Percentiles rank a stretch among this genome's conserved stretches.
Evolutionary conservation across 2,888 invertebrate species (phyloP).

Genomic region (Lasioglossum leucozonium): DNA sequence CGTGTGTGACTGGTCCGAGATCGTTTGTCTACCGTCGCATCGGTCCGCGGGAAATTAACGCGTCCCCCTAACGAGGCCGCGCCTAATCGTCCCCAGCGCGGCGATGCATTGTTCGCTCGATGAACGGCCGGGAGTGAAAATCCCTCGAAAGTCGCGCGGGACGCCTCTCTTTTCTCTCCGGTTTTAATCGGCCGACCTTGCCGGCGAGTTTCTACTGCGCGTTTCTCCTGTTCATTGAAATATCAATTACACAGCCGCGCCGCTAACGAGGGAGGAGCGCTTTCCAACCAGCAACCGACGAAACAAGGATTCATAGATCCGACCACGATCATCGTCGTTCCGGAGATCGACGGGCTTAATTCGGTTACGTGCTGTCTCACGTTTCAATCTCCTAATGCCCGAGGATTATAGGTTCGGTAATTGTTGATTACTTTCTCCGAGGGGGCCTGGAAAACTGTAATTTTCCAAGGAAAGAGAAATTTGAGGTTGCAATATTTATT

Average conservation of each 20-base stretch:
- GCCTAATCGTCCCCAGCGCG: conserved; percentile 48
- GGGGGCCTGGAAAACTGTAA: no score
- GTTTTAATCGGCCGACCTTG: conserved; percentile 31
- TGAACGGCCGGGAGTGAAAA: conserved; percentile 46
- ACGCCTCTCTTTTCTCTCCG: conserved; percentile 2
- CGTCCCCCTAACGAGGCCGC: conserved; percentile 42
- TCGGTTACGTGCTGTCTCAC: no score
- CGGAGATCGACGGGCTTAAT: neutral
- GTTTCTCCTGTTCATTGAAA: conserved; percentile 34
- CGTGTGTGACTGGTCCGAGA: conserved; percentile 52
- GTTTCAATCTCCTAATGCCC: no score
- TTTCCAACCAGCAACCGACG: neutral
- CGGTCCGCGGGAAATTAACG: conserved; percentile 21
- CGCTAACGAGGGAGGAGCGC: conserved; percentile 1
- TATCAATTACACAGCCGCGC: conserved; percentile 16
- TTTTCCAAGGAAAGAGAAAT: no score
- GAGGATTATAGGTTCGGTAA: no score
- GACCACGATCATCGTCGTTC: no score
- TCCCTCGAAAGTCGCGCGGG: conserved; percentile 46
- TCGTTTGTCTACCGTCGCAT: neutral
- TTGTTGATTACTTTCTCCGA: no score
- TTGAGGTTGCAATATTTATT: no score
- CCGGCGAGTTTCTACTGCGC: conserved; percentile 35
- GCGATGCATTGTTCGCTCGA: conserved; percentile 27
- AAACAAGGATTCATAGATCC: neutral